phyloP scores from a whole-genome alignment of 1,140 invertebrate species.

The Drosophila micromelanica region DNA sequence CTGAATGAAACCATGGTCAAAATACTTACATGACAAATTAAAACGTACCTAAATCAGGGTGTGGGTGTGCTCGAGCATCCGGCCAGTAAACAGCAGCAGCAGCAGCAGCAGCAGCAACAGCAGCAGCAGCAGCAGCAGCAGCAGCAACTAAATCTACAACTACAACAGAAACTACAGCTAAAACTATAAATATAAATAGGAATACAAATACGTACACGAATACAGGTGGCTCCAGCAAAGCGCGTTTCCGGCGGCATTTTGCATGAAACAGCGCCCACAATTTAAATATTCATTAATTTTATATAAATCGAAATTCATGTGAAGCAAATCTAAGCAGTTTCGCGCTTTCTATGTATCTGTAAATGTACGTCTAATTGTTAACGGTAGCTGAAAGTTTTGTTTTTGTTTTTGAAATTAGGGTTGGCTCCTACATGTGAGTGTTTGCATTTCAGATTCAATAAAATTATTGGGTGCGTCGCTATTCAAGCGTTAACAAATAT shows the following conservation, averaged over 20 bases:
- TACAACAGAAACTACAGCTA: constrained; percentile 1
- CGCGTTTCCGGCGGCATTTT: constrained; percentile 77
- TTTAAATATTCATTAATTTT: constrained; percentile 82
- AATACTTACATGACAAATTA: constrained; percentile 39
- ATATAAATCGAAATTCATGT: constrained; percentile 78
- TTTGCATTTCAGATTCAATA: constrained; percentile 68
- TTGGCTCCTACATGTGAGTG: constrained; percentile 28
- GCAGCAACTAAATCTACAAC: constrained; percentile 17
- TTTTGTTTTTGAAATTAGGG: constrained; percentile 59
- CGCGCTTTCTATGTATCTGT: constrained; percentile 38
- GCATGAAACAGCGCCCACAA: constrained; percentile 60
- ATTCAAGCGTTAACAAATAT: constrained; percentile 82
- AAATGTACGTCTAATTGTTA: constrained; percentile 39
- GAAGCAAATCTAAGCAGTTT: constrained; percentile 53
- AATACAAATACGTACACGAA: constrained; percentile 2
- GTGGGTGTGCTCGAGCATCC: constrained; percentile 58
- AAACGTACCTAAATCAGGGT: constrained; percentile 49
- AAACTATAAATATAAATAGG: constrained; percentile 7
- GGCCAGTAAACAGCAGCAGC: constrained; percentile 38
- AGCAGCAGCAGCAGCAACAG: constrained; percentile 14
- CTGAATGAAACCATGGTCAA: constrained; percentile 42
- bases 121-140: constrained; percentile 12
- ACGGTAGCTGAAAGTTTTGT: constrained; percentile 57
- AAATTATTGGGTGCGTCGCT: constrained; percentile 82
- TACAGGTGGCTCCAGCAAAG: constrained; percentile 76